These are phyloP conservation scores for Caenorhabditis sulstoni DNA, from an alignment of 2,888 invertebrate species.

Conservation along the genomic window DNA sequence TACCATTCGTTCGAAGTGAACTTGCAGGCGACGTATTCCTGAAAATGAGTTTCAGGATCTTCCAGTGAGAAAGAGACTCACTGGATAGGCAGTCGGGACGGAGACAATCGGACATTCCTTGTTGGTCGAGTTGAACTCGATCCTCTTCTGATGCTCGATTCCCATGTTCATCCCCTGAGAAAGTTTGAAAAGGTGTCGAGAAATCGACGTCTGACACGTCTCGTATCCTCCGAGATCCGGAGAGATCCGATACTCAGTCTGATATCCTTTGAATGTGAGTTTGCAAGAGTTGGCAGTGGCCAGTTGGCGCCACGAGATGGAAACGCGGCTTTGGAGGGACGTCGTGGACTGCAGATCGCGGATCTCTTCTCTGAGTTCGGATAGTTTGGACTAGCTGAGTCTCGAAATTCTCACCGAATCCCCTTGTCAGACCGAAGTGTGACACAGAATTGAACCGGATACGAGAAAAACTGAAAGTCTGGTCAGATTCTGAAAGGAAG, in stretches of 20 bases:
- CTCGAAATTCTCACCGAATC: conserved; percentile 38
- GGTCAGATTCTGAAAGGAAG: too few relatives aligned
- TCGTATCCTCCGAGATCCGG: conserved; percentile 78
- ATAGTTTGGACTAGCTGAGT: too few relatives aligned
- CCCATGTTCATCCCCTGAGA: conserved; percentile 61
- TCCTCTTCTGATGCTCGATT: conserved; percentile 45
- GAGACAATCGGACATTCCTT: conserved; percentile 70
- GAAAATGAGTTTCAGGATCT: neutral
- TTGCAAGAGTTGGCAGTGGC: conserved; percentile 53
- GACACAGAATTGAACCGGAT: conserved; percentile 71
- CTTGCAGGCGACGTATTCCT: conserved; percentile 76
- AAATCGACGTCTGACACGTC: conserved; percentile 73
- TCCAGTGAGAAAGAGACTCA: conserved; percentile 16
- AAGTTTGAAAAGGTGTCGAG: conserved; percentile 71
- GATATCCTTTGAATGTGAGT: conserved; percentile 71
- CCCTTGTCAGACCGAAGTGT: conserved; percentile 69
- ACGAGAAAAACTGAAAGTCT: conserved; percentile 74
- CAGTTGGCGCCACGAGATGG: conserved; percentile 57
- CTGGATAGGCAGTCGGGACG: conserved; percentile 70
- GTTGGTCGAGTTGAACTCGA: conserved; percentile 67
- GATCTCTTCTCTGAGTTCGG: conserved; percentile 54
- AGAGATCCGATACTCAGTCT: conserved; percentile 75
- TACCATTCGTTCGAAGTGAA: conserved; percentile 73
- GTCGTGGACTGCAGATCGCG: conserved; percentile 68
- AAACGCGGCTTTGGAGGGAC: conserved; percentile 62